Evolutionary conservation across 2,113 vertebrate species (phyloP).

Genomic region (Corythornis vintsioides): DNA sequence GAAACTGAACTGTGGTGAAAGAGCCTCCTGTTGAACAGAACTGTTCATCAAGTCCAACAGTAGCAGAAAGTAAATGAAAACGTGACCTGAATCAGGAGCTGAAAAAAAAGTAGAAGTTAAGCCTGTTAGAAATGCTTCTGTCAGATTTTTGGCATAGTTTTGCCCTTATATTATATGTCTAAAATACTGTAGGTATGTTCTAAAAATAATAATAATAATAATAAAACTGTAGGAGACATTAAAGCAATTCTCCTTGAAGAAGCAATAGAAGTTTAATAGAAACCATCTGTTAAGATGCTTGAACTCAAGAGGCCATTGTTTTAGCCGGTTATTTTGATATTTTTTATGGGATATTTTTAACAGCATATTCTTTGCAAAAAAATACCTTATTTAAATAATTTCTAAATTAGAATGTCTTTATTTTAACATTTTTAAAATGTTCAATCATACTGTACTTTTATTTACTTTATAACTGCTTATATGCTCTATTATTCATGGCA

Average conservation of each 20-base stretch:
- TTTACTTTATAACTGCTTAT: neutral
- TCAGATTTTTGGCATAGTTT: conserved; percentile 52
- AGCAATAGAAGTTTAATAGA: conserved; percentile 36
- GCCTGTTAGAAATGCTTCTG: conserved; percentile 11
- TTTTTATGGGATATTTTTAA: neutral
- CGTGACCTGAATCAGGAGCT: conserved; percentile 40
- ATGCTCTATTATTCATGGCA: neutral
- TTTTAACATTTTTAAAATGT: too few species aligned
- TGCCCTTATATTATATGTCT: conserved; percentile 24
- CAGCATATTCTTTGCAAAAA: neutral
- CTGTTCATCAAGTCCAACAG: conserved; percentile 56
- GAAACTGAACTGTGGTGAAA: conserved; percentile 30
- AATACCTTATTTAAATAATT: neutral
- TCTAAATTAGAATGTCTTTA: neutral
- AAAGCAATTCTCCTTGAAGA: conserved; percentile 49
- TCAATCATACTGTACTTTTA: neutral
- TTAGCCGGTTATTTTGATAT: conserved; percentile 32
- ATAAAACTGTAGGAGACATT: neutral
- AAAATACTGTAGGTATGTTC: conserved; percentile 43
- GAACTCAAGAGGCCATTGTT: conserved; percentile 29
- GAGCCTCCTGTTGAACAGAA: conserved; percentile 20
- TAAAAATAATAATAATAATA: conserved; percentile 8
- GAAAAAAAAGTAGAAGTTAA: conserved; percentile 3
- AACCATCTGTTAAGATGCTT: conserved; percentile 52
- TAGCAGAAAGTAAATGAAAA: conserved; percentile 65